These are phyloP conservation scores for Drosophila ohnishii DNA, from an alignment of 1,140 invertebrate species.

Conservation along the genomic window DNA sequence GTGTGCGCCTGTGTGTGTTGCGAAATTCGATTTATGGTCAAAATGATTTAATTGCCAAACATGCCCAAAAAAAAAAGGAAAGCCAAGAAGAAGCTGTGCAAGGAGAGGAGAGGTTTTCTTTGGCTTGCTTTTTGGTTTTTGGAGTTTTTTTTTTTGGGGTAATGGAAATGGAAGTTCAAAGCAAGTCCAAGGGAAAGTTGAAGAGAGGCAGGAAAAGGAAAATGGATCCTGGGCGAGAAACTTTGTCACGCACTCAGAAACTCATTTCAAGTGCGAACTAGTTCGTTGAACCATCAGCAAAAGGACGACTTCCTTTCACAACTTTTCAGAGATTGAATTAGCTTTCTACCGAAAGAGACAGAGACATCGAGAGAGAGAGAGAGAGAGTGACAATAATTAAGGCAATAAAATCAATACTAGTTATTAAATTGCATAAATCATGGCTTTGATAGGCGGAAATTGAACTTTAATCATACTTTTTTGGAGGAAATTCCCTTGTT, in stretches of 20 bases:
- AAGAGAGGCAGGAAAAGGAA: neutral
- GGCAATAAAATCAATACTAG: neutral
- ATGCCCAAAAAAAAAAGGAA: constrained; percentile 26
- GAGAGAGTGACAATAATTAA: too few species aligned
- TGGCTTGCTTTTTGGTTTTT: constrained; percentile 11
- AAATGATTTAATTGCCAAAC: constrained; percentile 76
- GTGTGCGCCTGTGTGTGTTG: constrained; percentile 19
- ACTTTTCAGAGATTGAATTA: constrained; percentile 14
- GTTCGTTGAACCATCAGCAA: constrained; percentile 7
- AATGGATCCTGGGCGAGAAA: constrained; percentile 29
- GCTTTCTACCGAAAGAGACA: neutral
- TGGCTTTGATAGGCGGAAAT: neutral
- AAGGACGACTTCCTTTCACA: neutral
- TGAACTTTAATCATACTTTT: neutral
- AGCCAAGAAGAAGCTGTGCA: constrained; percentile 4
- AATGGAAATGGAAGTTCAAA: constrained; percentile 43
- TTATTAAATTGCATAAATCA: neutral
- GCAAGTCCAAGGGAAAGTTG: constrained; percentile 12
- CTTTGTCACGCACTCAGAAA: constrained; percentile 43
- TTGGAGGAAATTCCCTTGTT: neutral
- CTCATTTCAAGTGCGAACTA: constrained; percentile 47
- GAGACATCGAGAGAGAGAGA: too few species aligned
- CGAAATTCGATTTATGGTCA: constrained; percentile 70
- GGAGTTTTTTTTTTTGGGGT: constrained; percentile 8
- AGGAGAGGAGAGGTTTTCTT: neutral